These are phyloP conservation scores for Lycia hirtaria DNA, from an alignment of 2,888 invertebrate species.

Conservation along the genomic window DNA sequence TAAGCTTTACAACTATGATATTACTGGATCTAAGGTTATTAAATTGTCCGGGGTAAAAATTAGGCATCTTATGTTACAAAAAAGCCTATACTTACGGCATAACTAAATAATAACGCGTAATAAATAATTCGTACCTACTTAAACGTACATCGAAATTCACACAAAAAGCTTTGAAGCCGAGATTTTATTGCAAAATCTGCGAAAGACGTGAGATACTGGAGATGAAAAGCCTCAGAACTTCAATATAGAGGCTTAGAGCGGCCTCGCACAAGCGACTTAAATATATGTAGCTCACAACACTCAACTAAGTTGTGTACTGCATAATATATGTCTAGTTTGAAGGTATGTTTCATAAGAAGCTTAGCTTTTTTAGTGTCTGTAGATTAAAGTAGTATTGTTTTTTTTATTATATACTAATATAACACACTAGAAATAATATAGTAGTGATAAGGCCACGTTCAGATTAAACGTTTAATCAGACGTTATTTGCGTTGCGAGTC, in stretches of 20 bases:
- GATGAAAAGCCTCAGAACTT: slow-evolving; percentile 11
- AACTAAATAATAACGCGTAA: not conserved
- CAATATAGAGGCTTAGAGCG: slow-evolving; percentile 9
- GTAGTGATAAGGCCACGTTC: too few species aligned
- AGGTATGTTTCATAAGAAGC: not conserved
- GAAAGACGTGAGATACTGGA: slow-evolving; percentile 2
- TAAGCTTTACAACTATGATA: too few species aligned
- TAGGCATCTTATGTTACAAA: too few species aligned
- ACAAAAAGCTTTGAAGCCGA: slow-evolving; percentile 6
- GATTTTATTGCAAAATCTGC: slow-evolving; percentile 15
- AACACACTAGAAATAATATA: too few species aligned
- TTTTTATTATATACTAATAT: not conserved
- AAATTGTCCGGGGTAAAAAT: too few species aligned
- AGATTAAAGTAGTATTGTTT: not conserved
- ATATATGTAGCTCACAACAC: not conserved
- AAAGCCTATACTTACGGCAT: not conserved
- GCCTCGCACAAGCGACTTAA: slow-evolving; percentile 3
- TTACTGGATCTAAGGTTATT: too few species aligned
- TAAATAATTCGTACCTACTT: not conserved
- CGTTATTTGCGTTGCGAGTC: too few species aligned
- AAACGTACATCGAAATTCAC: not conserved
- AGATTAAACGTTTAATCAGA: too few species aligned
- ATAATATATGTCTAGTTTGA: not conserved
- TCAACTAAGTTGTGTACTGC: slow-evolving; percentile 2
- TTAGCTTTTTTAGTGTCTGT: not conserved